Evolutionary conservation across 1,140 invertebrate species (phyloP).

Genomic region (Anoplophora glabripennis): DNA sequence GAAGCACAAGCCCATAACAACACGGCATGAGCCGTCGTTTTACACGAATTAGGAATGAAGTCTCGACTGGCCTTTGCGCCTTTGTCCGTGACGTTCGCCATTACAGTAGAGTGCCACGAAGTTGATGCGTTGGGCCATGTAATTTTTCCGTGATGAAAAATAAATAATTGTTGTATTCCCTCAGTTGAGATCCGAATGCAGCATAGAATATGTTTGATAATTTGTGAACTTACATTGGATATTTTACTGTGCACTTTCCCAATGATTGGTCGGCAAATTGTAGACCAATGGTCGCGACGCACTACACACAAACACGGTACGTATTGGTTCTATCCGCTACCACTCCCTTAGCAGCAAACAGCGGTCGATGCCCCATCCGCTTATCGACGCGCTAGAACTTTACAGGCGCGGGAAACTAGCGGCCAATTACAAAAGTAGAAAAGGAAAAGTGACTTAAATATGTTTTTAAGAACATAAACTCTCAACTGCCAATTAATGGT

Average conservation of each 20-base stretch:
- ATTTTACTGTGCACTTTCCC: constrained; percentile 65
- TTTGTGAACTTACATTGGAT: constrained; percentile 78
- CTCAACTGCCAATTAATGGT: constrained; percentile 18
- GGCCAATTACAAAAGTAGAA: constrained; percentile 49
- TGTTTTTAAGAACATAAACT: constrained; percentile 8
- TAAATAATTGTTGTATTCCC: constrained; percentile 34
- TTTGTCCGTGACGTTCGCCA: constrained; percentile 23
- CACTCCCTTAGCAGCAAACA: constrained; percentile 52
- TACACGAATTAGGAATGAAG: no score
- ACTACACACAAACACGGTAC: constrained; percentile 54
- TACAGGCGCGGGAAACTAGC: constrained; percentile 46
- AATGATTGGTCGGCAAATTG: constrained; percentile 67
- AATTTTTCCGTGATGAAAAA: constrained; percentile 11
- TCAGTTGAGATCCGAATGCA: constrained; percentile 34
- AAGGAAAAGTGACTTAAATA: constrained; percentile 37
- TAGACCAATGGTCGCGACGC: constrained; percentile 65
- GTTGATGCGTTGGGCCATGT: background rate
- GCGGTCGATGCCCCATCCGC: constrained; percentile 47
- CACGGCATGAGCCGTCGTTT: no score
- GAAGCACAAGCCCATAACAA: no score
- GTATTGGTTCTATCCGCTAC: constrained; percentile 60
- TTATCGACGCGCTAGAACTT: constrained; percentile 39
- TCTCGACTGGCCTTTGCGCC: background rate
- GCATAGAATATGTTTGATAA: constrained; percentile 58
- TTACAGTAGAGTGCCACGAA: constrained; percentile 13